These are phyloP conservation scores for Mythimna lalbum DNA, from an alignment of 2,888 invertebrate species.

Conservation along the genomic window DNA sequence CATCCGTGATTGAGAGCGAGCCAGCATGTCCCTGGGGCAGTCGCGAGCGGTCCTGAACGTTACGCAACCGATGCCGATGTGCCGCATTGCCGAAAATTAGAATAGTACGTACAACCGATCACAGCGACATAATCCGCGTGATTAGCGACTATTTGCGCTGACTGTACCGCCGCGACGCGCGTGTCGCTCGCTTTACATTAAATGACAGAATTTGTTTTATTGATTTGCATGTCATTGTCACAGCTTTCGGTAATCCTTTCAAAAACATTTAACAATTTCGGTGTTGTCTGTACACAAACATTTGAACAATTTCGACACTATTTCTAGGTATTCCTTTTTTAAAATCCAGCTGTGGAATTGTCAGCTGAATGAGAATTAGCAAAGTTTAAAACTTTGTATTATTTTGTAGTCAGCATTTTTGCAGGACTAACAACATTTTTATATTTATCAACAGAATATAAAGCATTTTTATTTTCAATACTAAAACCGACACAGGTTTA, in stretches of 20 bases:
- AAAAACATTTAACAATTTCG: slow-evolving; percentile 14
- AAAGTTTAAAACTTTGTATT: slow-evolving; percentile 12
- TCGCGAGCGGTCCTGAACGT: slow-evolving; percentile 29
- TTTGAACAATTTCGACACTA: slow-evolving; percentile 3
- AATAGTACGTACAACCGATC: slow-evolving; percentile 46
- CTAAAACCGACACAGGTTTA: slow-evolving; percentile 25
- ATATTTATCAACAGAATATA: no score
- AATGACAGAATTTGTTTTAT: slow-evolving; percentile 39
- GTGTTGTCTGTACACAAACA: background rate
- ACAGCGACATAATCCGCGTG: slow-evolving; percentile 47
- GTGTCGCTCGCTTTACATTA: slow-evolving; percentile 18
- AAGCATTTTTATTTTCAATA: slow-evolving; percentile 25
- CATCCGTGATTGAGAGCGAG: slow-evolving; percentile 13
- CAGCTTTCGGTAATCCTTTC: slow-evolving; percentile 26
- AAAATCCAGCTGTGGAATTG: background rate
- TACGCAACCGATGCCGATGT: slow-evolving; percentile 52
- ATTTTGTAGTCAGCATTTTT: slow-evolving; percentile 12
- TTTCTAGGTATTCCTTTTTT: slow-evolving; percentile 6
- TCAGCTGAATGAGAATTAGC: slow-evolving; percentile 13
- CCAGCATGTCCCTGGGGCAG: slow-evolving; percentile 17
- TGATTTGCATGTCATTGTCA: slow-evolving; percentile 25
- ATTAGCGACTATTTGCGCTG: slow-evolving; percentile 43
- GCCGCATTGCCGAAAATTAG: slow-evolving; percentile 59
- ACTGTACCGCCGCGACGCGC: slow-evolving; percentile 42
- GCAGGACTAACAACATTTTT: background rate